A percentile compares a stretch with the other conserved stretches of the same genome.
Evolutionary conservation across 2,888 invertebrate genomes (phyloP).

Genomic region (Troides oblongomaculatus): DNA sequence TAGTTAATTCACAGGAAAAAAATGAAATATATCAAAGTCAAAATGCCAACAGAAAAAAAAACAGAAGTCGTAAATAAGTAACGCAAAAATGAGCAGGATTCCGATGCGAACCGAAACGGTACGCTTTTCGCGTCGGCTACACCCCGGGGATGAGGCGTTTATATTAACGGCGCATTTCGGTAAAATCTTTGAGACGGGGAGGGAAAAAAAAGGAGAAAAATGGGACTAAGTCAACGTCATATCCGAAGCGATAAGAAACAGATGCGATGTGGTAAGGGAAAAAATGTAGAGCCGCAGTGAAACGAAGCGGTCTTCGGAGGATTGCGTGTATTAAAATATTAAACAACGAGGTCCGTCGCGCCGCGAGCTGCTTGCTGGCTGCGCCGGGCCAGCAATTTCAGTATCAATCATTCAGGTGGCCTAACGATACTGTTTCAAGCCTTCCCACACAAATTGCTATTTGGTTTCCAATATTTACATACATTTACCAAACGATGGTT

Average conservation of each 20-base stretch:
- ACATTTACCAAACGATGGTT: too few species aligned
- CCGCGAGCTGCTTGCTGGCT: too few species aligned
- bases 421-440: too few species aligned
- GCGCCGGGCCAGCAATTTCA: too few species aligned
- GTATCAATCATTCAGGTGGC: too few species aligned
- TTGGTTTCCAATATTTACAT: too few species aligned
- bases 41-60: neutral
- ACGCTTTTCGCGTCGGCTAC: conserved; percentile 1
- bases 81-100: conserved; percentile 8
- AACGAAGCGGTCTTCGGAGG: conserved; percentile 25
- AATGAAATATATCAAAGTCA: neutral
- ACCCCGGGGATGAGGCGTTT: conserved; percentile 18
- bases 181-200: conserved; percentile 13
- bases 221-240: conserved; percentile 29
- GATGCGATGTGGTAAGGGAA: conserved; percentile 28
- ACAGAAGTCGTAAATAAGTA: conserved; percentile 18
- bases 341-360: neutral
- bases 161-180: conserved; percentile 26
- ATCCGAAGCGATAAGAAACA: conserved; percentile 30
- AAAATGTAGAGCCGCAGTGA: conserved; percentile 25
- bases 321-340: conserved; percentile 24
- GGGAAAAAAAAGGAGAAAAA: conserved; percentile 23
- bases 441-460: too few species aligned
- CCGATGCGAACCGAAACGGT: conserved; percentile 4
- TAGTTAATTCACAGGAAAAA: neutral